These are phyloP conservation scores for Psittacula cyanocephala DNA, from an alignment of 2,113 vertebrate genomes.

Conservation along the genomic window DNA sequence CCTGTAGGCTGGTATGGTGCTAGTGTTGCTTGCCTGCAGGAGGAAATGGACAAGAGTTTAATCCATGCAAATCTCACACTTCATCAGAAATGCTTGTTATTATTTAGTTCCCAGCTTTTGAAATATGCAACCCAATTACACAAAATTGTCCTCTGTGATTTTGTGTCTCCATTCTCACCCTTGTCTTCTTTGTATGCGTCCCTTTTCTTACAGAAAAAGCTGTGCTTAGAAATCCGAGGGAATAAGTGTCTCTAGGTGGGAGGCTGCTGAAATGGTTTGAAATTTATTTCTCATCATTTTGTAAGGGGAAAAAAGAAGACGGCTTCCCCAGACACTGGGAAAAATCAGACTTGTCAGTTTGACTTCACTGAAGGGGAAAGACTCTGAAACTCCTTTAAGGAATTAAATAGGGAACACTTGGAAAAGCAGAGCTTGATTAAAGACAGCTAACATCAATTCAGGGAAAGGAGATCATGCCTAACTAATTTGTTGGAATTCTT, in stretches of 20 bases:
- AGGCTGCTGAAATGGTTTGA: not conserved
- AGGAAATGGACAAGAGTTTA: not conserved
- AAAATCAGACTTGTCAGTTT: constrained; percentile 50
- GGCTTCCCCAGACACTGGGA: not conserved
- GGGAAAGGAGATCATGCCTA: constrained; percentile 76
- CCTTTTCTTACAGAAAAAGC: not conserved
- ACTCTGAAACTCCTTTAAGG: constrained; percentile 62
- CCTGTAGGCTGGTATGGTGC: not conserved
- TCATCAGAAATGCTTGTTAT: not conserved
- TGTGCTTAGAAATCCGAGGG: not conserved
- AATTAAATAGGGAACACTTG: constrained; percentile 77
- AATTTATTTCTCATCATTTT: not conserved
- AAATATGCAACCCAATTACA: not conserved
- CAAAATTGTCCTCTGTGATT: not conserved
- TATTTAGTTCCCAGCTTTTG: not conserved
- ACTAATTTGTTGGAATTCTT: constrained; percentile 82
- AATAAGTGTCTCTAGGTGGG: not conserved
- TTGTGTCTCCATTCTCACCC: not conserved
- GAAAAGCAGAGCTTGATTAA: constrained; percentile 80
- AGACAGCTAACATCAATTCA: constrained; percentile 78
- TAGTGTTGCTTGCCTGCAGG: not conserved
- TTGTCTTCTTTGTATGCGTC: not conserved
- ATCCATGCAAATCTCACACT: not conserved
- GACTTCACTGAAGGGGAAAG: constrained; percentile 46
- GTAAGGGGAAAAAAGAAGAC: not conserved